Percentiles rank a stretch among this genome's conserved stretches.
Conservation (phyloP, 2,113 vertebrate genomes). For the Mirza zaza region DNA sequence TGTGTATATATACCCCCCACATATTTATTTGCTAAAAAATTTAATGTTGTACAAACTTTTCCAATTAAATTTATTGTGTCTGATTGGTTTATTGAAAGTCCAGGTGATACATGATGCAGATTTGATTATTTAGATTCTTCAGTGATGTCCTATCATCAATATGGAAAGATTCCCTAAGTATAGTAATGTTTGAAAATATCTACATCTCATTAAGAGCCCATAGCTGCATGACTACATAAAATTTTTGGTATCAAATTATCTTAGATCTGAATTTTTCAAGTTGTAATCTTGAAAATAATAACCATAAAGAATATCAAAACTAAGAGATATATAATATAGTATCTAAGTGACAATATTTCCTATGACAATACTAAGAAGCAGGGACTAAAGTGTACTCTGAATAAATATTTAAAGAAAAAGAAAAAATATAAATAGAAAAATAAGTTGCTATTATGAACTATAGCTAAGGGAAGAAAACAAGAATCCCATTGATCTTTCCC, state of each 20-base stretch:
- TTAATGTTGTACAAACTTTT: neutral
- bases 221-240: neutral
- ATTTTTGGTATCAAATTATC: neutral
- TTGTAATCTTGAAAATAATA: neutral
- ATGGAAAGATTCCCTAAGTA: neutral
- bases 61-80: neutral
- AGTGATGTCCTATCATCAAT: neutral
- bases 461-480: neutral
- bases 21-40: neutral
- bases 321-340: neutral
- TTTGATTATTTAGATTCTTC: neutral
- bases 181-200: neutral
- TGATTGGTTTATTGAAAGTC: neutral
- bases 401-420: neutral
- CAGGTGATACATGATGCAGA: neutral
- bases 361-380: neutral
- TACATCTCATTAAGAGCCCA: neutral
- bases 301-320: neutral
- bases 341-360: neutral
- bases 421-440: neutral
- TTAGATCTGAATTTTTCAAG: neutral
- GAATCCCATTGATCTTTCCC: neutral
- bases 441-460: neutral
- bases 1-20: neutral
- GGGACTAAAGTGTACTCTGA: neutral